Evolutionary conservation across 2,113 vertebrate genomes (phyloP), one percentile per base, ranked within the genome.

Genomic region (Edolisoma coerulescens): DNA sequence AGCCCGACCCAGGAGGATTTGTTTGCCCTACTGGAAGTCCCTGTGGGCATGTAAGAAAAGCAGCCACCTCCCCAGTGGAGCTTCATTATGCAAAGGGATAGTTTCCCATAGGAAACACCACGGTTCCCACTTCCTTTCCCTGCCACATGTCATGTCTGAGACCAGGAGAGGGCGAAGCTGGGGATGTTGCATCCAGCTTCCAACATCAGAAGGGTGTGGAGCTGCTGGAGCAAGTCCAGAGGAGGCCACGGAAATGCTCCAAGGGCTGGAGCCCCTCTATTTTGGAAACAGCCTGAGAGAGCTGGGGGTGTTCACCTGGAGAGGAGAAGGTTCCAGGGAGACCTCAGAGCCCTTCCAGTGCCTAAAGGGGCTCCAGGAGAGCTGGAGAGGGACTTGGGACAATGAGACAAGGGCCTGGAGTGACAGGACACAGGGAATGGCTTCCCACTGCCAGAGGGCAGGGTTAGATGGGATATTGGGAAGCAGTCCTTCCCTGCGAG

Each of bases 121-220:
- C 2, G 0, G 41, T 28, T 87, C 56, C 45, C 42, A 33, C 35
- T 94, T 39, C 87, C 53, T 45, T 76, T 42, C 68, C 52, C 30
- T 90, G 53, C 50, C 50, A 69, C 8, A 0, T 0, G 0, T 54
- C 2, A 0, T 19, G 0, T 37, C 64, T 56, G 47, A 61, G 68
- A 39, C 17, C 59, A 45, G 69, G 63, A 42, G 27, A 54, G 90
- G n/a, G 39, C 0, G 0, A 84, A 68, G 13, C 41, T 13, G 2
- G 10, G 77, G 68, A 7, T 69, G 86, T 54, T 76, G 61, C 41
- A 20, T 45, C 45, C 57, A 41, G 35, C 45, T n/a, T 13, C 70
- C 54, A 32, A 0, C n/a, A 16, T 5, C 6, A 89, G 33, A 28
- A 11, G 70, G 61, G 47, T 0, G 0, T 5, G 20, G 59, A 65